Evolutionary conservation across 2,113 vertebrate genomes (phyloP).

Genomic region (Paralichthys olivaceus): DNA sequence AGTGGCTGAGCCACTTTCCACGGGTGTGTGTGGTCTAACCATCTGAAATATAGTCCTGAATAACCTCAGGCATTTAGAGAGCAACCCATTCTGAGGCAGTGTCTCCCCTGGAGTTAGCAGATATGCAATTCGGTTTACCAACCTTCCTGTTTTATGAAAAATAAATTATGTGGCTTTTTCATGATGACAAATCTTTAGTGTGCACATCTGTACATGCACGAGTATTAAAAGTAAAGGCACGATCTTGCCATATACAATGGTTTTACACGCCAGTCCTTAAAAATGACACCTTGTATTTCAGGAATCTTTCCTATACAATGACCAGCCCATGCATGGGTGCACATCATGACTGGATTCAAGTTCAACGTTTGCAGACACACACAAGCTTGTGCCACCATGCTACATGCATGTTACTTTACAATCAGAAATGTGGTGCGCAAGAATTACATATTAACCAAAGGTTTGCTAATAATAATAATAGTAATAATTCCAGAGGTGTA

Average conservation of each 20-base stretch:
- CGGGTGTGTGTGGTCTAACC: conserved; percentile 63
- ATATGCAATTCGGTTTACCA: conserved; percentile 49
- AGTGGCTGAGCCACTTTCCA: conserved; percentile 64
- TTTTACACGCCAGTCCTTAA: background rate
- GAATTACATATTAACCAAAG: conserved; percentile 38
- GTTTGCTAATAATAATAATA: conserved; percentile 26
- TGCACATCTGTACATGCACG: background rate
- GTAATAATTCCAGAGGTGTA: background rate
- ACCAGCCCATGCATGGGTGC: conserved; percentile 23
- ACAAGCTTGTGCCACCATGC: conserved; percentile 23
- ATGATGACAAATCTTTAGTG: background rate
- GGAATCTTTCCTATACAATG: conserved; percentile 6
- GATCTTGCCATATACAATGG: background rate
- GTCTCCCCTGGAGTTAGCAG: conserved; percentile 22
- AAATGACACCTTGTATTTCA: background rate
- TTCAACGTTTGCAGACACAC: conserved; percentile 43
- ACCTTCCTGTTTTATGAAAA: conserved; percentile 43
- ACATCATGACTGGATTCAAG: conserved; percentile 50
- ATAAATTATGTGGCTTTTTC: conserved; percentile 37
- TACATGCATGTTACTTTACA: conserved; percentile 13
- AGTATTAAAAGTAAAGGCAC: background rate
- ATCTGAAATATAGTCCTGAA: conserved; percentile 62
- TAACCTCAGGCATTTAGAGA: conserved; percentile 53
- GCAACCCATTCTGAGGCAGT: conserved; percentile 32
- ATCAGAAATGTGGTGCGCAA: conserved; percentile 3